A percentile compares a stretch with the other conserved stretches of the same genome.
These are phyloP conservation scores for Malurus elegans DNA, from an alignment of 2,113 vertebrate species.

Conservation along the genomic window DNA sequence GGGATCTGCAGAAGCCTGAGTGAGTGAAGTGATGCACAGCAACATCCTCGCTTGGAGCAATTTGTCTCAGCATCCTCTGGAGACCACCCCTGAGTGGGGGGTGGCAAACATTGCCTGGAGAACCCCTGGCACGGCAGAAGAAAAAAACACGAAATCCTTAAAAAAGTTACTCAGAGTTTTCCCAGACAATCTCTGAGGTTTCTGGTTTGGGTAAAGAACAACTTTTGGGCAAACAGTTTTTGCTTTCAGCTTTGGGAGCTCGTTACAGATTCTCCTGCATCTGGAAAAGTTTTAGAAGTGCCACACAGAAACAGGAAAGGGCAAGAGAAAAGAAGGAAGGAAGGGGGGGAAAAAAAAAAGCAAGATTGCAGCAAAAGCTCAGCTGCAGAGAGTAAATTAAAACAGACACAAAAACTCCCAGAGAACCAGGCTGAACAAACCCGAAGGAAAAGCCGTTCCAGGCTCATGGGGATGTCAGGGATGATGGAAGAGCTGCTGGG, in stretches of 20 bases:
- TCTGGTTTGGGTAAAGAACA: background rate
- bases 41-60: background rate
- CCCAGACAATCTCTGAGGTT: background rate
- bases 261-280: slow-evolving; percentile 5
- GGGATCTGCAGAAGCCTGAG: background rate
- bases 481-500: background rate
- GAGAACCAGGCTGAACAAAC: background rate
- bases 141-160: background rate
- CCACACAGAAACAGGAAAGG: slow-evolving; percentile 4
- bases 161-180: background rate
- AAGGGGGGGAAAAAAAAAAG: background rate
- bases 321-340: background rate
- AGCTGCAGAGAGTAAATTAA: slow-evolving; percentile 50
- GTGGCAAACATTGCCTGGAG: background rate
- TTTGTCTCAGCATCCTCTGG: background rate
- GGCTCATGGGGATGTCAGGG: background rate
- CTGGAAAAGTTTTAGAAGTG: background rate
- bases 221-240: background rate
- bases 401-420: background rate
- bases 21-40: background rate
- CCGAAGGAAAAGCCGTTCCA: background rate
- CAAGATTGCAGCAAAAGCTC: background rate
- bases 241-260: slow-evolving; percentile 2
- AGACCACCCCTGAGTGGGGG: background rate
- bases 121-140: background rate